Evolutionary conservation across 2,888 invertebrate species (phyloP), one percentile per base, ranked within the genome.

Genomic region (Calliopum simillimum): DNA sequence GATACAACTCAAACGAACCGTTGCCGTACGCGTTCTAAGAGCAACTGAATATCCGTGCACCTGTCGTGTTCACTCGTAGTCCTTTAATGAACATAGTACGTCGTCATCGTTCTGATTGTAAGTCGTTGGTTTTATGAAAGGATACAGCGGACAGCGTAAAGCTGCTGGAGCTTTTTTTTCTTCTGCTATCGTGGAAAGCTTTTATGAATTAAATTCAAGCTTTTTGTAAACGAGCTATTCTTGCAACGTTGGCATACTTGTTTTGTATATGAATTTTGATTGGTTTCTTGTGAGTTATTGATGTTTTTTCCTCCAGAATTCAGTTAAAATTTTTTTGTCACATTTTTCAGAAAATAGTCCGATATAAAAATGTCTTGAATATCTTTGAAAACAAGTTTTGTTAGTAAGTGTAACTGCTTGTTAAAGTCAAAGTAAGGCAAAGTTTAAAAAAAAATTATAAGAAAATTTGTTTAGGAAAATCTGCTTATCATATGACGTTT

Each of bases 21-120:
- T 76, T 74, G 73, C 73, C 73, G 62, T 74, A 75, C 76, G 74
- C 78, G 79, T 81, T 78, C 82, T 77, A 76, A 74, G 66, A 71
- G 74, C 77, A 75, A 80, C 80, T 80, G 78, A 75, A 33, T 6
- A 33, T 51, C 43, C 21, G 49, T 49, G 51, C 81, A 80, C 81
- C 81, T 79, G 80, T 78, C 81, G 81, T 74, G 66, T 25, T 75
- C 74, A 13, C 59, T 51, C 43, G 33, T 44, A 46, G 59, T 67
- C 63, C 58, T 25, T 41, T 11, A n/a, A n/a, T n/a, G n/a, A n/a
- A n/a, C n/a, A n/a, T n/a, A 25, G 23, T 33, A 8, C 33, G 33
- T 58, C 58, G 58, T 16, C 33, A 33, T 33, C 33, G 11, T 41
- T 5, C 25, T 23, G 3, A 16, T 58, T 25, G 58, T 25, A 33